Base-by-base conservation (phyloP, 1,140 invertebrate species). In the Aleiodes sp. region DNA sequence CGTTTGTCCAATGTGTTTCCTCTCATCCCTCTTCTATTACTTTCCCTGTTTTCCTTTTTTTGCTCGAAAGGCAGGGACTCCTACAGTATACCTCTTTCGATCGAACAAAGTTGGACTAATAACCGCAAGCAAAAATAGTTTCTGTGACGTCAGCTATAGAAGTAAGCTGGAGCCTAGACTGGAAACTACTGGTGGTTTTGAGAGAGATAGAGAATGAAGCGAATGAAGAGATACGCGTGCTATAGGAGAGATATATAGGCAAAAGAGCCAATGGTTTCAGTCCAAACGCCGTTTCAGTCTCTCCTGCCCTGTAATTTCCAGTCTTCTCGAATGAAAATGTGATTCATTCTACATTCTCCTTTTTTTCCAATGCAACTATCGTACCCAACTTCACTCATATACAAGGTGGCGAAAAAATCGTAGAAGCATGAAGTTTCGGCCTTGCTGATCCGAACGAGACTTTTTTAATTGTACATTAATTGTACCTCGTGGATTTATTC, bases 61-160 rank as follows among this genome's bases (percentile, higher is more conserved):
- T 66, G 33, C 35, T 35, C 24, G 14, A 12, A 62, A 41, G 24
- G 12, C n/a, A n/a, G n/a, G n/a, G n/a, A 46, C 28, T 39, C 35
- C 29, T 31, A n/a, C 6, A 35, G 9, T 59, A 33, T 39, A 61
- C 39, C 52, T 33, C 16, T 56, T 35, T 56, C 43, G 21, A 26
- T 39, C 52, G 37, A 16, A 41, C 24, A 57, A 31, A 29, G 39
- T 62, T 29, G 12, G 16, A 63, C 29, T 69, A 52, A 69, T 68
- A 68, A 35, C 21, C 12, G 14, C 12, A 21, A 68, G n/a, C 21
- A 14, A 39, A 67, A 67, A 67, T 69, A 63, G 60, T 63, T 69
- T 52, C 37, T n/a, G 19, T 69, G 66, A 68, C 59, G 66, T 62
- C 66, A 68, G 57, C 35, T 19, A n/a, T n/a, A 64, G 61, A 39